Conservation (phyloP, 2,113 vertebrate genomes). For the Callaeas wilsoni region DNA sequence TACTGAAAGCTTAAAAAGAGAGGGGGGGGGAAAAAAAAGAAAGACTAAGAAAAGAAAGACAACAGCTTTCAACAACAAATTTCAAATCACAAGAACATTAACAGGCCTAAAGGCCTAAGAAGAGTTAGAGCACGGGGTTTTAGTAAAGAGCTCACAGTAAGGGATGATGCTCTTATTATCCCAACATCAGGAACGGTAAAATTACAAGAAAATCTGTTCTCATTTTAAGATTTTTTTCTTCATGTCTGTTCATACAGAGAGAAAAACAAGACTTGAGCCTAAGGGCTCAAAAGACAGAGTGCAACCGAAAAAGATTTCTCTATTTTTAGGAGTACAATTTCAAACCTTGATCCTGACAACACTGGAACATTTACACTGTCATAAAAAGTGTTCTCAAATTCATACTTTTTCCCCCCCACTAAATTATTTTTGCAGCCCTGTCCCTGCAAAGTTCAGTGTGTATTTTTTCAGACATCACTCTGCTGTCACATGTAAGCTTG, state of each 20-base stretch:
- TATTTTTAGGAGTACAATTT: constrained; percentile 38
- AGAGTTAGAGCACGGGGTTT: background rate
- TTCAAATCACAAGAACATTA: background rate
- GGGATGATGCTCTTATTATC: background rate
- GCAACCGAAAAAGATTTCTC: background rate
- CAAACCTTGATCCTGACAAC: background rate
- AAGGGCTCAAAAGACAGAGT: constrained; percentile 25
- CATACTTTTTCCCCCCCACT: background rate
- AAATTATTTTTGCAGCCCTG: background rate
- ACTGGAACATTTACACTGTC: background rate
- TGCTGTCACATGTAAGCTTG: background rate
- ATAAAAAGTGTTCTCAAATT: background rate
- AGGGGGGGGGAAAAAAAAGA: background rate
- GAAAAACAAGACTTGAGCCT: constrained; percentile 34
- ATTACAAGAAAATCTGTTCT: constrained; percentile 20
- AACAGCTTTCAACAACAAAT: background rate
- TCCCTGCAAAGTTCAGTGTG: background rate
- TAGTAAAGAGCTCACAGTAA: background rate
- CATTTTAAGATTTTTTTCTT: background rate
- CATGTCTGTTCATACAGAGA: background rate
- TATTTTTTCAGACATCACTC: background rate
- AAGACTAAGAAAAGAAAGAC: background rate
- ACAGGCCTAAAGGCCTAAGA: background rate
- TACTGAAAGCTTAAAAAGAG: background rate
- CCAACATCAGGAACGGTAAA: background rate